Evolutionary conservation across 2,888 invertebrate species (phyloP).

Genomic region (Neria commutata): DNA sequence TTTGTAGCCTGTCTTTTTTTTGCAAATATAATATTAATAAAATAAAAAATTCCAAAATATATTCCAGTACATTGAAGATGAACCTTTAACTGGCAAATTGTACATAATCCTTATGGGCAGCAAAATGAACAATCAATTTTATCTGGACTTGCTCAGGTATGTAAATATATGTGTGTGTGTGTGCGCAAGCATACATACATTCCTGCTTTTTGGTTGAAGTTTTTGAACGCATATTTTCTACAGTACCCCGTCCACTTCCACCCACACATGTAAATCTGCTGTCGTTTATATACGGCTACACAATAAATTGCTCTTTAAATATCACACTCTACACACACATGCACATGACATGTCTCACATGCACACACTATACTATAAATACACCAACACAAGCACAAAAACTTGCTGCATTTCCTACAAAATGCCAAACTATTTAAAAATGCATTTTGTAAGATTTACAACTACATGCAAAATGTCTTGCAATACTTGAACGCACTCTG

Average conservation of each 20-base stretch:
- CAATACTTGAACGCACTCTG: neutral
- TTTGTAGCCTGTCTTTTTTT: too few relatives aligned
- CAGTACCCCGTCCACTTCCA: too few relatives aligned
- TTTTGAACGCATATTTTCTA: too few relatives aligned
- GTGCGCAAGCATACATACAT: neutral
- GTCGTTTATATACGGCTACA: constrained; percentile 31
- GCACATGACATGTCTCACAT: constrained; percentile 30
- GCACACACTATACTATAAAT: neutral
- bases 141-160: constrained; percentile 38
- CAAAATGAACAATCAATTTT: constrained; percentile 36
- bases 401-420: constrained; percentile 1
- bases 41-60: neutral
- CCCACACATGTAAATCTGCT: too few relatives aligned
- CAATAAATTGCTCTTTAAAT: constrained; percentile 53
- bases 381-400: constrained; percentile 5
- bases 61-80: constrained; percentile 43
- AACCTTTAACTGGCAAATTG: constrained; percentile 36
- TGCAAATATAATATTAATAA: too few relatives aligned
- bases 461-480: neutral
- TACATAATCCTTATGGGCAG: constrained; percentile 46
- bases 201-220: too few relatives aligned
- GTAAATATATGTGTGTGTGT: constrained; percentile 5
- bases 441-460: constrained; percentile 10
- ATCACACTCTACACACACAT: constrained; percentile 32
- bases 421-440: constrained; percentile 31